phyloP scores from a whole-genome alignment of 2,113 vertebrate genomes.

The Micronycteris hirsuta region DNA sequence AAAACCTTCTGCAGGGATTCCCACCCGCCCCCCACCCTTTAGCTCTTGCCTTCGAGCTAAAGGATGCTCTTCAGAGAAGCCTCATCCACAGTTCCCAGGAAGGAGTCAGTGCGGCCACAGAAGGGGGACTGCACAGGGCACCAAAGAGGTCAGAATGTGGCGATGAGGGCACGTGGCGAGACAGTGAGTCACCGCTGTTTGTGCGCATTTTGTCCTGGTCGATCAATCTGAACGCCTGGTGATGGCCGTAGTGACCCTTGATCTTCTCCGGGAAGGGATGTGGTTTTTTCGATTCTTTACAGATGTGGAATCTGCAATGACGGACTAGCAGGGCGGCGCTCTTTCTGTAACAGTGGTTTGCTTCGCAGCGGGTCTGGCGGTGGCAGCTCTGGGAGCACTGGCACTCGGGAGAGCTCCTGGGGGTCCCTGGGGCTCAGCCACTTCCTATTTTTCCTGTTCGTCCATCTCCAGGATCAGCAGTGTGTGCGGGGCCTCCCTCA shows the following conservation, averaged over 20 bases:
- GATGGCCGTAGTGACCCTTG: background rate
- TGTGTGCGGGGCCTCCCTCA: background rate
- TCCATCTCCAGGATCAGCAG: rapidly evolving
- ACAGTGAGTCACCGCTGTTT: rapidly evolving
- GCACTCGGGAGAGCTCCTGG: background rate
- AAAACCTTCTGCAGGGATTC: rapidly evolving
- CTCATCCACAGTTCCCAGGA: background rate
- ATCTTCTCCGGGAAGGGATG: background rate
- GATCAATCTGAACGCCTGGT: background rate
- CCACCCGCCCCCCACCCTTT: rapidly evolving
- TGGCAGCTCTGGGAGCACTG: rapidly evolving
- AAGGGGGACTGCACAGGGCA: rapidly evolving
- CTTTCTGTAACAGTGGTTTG: rapidly evolving
- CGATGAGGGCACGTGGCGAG: rapidly evolving
- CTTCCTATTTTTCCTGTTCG: background rate
- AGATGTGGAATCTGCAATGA: rapidly evolving
- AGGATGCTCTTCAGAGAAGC: background rate
- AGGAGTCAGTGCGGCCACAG: background rate
- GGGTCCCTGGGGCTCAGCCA: background rate
- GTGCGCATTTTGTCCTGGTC: rapidly evolving
- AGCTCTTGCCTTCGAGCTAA: background rate
- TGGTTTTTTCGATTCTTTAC: background rate
- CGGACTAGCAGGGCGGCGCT: background rate
- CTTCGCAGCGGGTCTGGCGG: rapidly evolving
- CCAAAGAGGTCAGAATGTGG: rapidly evolving